Conservation (phyloP, 2,113 vertebrate genomes). For the Chinchilla lanigera region DNA sequence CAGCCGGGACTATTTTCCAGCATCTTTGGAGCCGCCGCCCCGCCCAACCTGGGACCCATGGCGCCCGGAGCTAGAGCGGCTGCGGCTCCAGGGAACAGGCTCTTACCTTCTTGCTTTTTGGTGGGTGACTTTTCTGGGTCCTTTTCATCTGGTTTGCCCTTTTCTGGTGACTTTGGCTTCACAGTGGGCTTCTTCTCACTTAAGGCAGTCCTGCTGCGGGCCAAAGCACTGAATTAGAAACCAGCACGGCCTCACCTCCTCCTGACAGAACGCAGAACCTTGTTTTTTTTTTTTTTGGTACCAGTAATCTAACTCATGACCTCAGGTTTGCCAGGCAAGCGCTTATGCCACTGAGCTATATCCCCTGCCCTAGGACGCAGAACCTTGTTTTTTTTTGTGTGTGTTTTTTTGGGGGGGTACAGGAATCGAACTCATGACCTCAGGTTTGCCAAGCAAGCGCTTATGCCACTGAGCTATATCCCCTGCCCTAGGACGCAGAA, state of each 20-base stretch:
- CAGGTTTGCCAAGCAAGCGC: too few relatives aligned
- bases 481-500: too few relatives aligned
- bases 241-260: accelerated
- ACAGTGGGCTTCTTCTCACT: slow-evolving; percentile 97
- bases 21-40: neutral
- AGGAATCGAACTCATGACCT: too few relatives aligned
- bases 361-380: too few relatives aligned
- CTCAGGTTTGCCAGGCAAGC: too few relatives aligned
- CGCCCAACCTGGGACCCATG: neutral
- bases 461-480: too few relatives aligned
- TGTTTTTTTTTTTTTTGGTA: too few relatives aligned
- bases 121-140: slow-evolving; percentile 97
- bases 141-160: slow-evolving; percentile 96
- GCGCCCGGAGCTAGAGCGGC: neutral
- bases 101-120: slow-evolving; percentile 97
- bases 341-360: too few relatives aligned
- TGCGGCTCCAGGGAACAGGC: neutral
- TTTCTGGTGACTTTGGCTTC: slow-evolving; percentile 98
- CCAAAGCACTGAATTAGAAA: neutral
- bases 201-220: slow-evolving; percentile 92
- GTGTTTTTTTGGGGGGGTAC: too few relatives aligned
- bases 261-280: neutral
- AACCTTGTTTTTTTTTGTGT: too few relatives aligned
- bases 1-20: neutral
- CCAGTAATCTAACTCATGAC: too few relatives aligned